Conservation (phyloP, 2,888 invertebrate species). For the Drosophila anomalipes region DNA sequence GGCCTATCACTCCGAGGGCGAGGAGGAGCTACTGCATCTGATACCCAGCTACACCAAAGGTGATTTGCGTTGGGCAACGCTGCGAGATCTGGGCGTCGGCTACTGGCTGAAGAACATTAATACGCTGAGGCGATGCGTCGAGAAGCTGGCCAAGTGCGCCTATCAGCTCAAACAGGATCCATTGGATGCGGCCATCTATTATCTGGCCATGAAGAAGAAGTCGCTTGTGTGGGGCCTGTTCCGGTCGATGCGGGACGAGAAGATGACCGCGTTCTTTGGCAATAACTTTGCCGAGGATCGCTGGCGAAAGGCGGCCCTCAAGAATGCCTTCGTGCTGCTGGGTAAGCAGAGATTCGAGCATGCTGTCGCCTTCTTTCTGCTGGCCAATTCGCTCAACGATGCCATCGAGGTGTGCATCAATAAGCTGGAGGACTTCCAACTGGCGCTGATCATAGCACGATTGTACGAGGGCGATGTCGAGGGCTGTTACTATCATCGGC, state of each 20-base stretch:
- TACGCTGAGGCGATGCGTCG: conserved; percentile 93
- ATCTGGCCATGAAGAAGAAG: conserved; percentile 99
- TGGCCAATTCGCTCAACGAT: conserved; percentile 97
- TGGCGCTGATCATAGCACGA: conserved; percentile 97
- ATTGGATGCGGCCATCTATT: conserved; percentile 98
- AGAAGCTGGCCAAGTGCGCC: conserved; percentile 96
- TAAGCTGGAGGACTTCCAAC: conserved; percentile 96
- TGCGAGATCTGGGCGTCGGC: conserved; percentile 95
- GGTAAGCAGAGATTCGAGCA: conserved; percentile 98
- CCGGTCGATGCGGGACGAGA: conserved; percentile 93
- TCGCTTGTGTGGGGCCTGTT: conserved; percentile 98
- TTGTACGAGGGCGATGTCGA: conserved; percentile 90
- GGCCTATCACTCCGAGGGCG: conserved; percentile 99
- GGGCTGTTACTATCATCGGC: conserved; percentile 88
- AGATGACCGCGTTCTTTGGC: conserved; percentile 97
- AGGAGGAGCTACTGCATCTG: conserved; percentile 95
- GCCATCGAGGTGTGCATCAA: conserved; percentile 94
- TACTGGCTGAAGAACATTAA: conserved; percentile 98
- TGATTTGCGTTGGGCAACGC: conserved; percentile 94
- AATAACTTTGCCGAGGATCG: conserved; percentile 97
- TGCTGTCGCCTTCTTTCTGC: conserved; percentile 98
- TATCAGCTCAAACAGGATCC: conserved; percentile 97
- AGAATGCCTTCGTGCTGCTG: conserved; percentile 98
- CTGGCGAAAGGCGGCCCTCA: conserved; percentile 98
- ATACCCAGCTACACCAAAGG: conserved; percentile 95